Conservation (phyloP, 2,113 vertebrate species). For the Dasypus novemcinctus region DNA sequence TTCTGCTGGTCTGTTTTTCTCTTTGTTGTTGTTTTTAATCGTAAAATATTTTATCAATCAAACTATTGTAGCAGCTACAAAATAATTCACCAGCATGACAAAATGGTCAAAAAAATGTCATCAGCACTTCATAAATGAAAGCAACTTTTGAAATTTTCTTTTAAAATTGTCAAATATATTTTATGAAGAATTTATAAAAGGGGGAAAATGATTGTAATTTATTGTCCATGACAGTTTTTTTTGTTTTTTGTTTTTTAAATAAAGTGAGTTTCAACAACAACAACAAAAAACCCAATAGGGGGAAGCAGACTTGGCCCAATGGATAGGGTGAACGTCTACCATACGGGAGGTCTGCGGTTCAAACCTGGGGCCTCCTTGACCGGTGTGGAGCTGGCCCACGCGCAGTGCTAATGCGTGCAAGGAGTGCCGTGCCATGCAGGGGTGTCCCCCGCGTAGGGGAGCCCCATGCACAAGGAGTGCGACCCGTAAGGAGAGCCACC, state of each 20-base stretch:
- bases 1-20: slow-evolving; percentile 76
- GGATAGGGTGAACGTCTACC: too few species aligned
- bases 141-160: slow-evolving; percentile 78
- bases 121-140: slow-evolving; percentile 82
- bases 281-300: too few species aligned
- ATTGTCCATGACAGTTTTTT: slow-evolving; percentile 83
- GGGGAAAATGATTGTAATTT: slow-evolving; percentile 85
- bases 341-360: too few species aligned
- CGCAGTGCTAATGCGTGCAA: too few species aligned
- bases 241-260: slow-evolving; percentile 79
- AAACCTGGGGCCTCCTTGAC: too few species aligned
- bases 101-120: slow-evolving; percentile 79
- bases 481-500: too few species aligned
- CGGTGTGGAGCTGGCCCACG: too few species aligned
- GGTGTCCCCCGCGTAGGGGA: too few species aligned
- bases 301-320: too few species aligned
- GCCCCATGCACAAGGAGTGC: too few species aligned
- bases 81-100: slow-evolving; percentile 85
- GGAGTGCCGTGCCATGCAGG: too few species aligned
- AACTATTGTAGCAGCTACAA: slow-evolving; percentile 83
- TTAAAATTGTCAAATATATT: slow-evolving; percentile 86
- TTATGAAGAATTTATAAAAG: slow-evolving; percentile 87
- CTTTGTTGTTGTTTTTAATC: slow-evolving; percentile 77
- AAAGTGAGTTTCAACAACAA: slow-evolving; percentile 83
- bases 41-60: slow-evolving; percentile 74